These are phyloP conservation scores for Polydrusus cervinus DNA, from an alignment of 2,888 invertebrate genomes.

Conservation along the genomic window DNA sequence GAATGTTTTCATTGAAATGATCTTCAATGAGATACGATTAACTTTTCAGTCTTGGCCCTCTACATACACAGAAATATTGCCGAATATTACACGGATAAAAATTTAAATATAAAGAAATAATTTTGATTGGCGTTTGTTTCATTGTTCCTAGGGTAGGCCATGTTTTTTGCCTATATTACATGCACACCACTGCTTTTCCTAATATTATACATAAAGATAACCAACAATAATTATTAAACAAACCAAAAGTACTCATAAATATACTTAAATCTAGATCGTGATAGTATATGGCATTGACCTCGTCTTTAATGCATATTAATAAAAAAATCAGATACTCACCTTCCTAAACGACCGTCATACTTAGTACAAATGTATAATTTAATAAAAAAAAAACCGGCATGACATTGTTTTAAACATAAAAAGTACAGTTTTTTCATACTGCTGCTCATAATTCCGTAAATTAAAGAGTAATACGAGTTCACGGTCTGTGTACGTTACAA, in stretches of 20 bases:
- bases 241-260: neutral
- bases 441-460: conserved; percentile 49
- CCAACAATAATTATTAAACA: too few species aligned
- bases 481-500: conserved; percentile 52
- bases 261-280: neutral
- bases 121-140: too few species aligned
- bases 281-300: conserved; percentile 31
- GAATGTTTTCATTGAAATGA: too few species aligned
- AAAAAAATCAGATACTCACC: conserved; percentile 22
- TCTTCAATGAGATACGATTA: too few species aligned
- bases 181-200: too few species aligned
- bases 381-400: conserved; percentile 37
- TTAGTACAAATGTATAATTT: conserved; percentile 37
- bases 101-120: too few species aligned
- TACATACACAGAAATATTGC: too few species aligned
- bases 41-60: too few species aligned
- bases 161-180: too few species aligned
- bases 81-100: too few species aligned
- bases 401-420: conserved; percentile 45
- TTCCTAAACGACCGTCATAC: conserved; percentile 34
- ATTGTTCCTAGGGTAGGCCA: too few species aligned
- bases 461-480: conserved; percentile 54
- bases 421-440: conserved; percentile 40
- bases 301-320: conserved; percentile 14
- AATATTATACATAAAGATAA: too few species aligned